Base-by-base conservation (phyloP, 2,888 invertebrate species). In the Drosophila leonis region DNA sequence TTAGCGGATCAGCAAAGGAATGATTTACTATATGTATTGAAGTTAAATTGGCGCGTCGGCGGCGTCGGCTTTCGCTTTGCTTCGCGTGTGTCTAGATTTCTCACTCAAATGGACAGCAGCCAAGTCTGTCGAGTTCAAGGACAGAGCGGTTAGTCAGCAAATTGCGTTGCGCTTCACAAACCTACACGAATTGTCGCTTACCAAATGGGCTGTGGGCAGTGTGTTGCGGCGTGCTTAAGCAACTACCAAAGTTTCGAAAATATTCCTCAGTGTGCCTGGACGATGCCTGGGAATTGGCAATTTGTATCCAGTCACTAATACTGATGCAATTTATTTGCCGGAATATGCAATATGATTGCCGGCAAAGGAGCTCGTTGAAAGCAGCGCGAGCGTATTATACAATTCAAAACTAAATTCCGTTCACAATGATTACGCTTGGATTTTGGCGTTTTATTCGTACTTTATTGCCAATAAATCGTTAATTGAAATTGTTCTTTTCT, bases 51-150 rank as follows among this genome's bases (percentile, higher is more conserved):
- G 46, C 6, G 29, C n/a, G 49, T 70, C 71, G 8, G 29, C 13
- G 48, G 59, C 65, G 71, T 67, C 75, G 75, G 78, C 83, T 71
- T 79, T 75, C 35, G 57, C 31, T 49, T 72, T 67, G 68, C 55
- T 42, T 64, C 49, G 63, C 54, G 44, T 59, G 41, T 65, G 41
- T 46, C 59, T 61, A 49, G 35, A 57, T 66, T 48, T 61, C 49
- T 57, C 62, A 54, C 60, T 64, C 41, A 60, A 65, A 62, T 64
- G 77, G 83, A 78, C 80, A 78, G 76, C 73, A 77, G 85, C 85
- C 85, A 84, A 83, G 74, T 76, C 83, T 83, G 72, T 81, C 24
- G 83, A 76, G 85, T 85, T 85, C 85, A 85, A 85, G 85, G 85
- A 65, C 85, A 80, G 61, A 54, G 66, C 71, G 62, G 46, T 83